Base-by-base conservation (phyloP, 2,113 vertebrate species). In the Colinus virginianus region DNA sequence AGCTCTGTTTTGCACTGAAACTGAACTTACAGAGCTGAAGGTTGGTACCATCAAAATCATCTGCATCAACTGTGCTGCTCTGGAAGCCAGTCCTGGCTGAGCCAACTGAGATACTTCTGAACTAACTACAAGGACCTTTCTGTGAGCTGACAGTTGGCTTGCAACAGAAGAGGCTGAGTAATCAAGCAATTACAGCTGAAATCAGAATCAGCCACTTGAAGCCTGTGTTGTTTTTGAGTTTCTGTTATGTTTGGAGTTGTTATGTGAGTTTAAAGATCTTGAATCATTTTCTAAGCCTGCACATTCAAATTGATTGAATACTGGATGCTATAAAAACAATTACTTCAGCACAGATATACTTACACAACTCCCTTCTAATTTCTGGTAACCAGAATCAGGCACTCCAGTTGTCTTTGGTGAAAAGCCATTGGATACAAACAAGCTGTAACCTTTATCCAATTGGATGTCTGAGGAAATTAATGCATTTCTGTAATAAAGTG, bases 191-290 rank as follows among this genome's bases (percentile, higher is more conserved):
- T 93, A 80, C 78, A 77, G 93, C 87, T 96, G 89, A 95, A 95
- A 95, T 92, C 94, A 89, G 91, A 66, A 95, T 88, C 85, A 85
- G 76, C 84, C 94, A 83, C 91, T 95, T 67, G 91, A 94, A 96
- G 91, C 68, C 64, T 7, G 1, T 92, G 93, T 96, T 93, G 75
- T 74, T 93, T 93, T 87, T 96, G 78, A 68, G 74, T 93, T 96
- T 96, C 78, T 96, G 93, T 93, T 96, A 92, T 87, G 81, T 95
- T 95, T 96, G 94, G 95, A 95, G 84, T 93, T 94, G 80, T 96
- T 94, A 83, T 79, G 75, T 40, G 87, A 89, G 89, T 96, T 92
- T 94, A 77, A 92, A 94, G 83, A 92, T 92, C 87, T 89, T 95
- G 94, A 96, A 94, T 94, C 42, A 92, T 94, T 93, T 93, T 95